Base-by-base conservation (phyloP, 2,888 invertebrate genomes). In the Xestia xanthographa region DNA sequence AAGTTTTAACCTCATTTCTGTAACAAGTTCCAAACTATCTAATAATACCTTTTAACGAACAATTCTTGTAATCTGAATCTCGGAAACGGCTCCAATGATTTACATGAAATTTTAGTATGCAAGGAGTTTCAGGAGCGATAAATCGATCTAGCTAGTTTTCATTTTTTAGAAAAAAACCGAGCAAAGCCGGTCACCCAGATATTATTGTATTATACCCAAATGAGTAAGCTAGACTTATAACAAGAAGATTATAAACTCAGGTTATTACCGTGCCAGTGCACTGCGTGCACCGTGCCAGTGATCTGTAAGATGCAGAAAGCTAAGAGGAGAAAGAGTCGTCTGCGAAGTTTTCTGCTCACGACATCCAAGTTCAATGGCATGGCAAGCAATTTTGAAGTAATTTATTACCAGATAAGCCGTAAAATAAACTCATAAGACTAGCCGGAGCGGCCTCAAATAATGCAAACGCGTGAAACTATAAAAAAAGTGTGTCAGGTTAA, bases 401-500 rank as follows among this genome's bases (percentile, higher is more conserved):
- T 38, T 48, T 3, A 34, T 56, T 14, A 17, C 22, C 11, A 45
- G 22, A 60, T 63, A 43, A 75, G 8, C n/a, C n/a, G 2, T 62
- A 6, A 2, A 65, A 68, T 29, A 26, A 56, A 62, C 8, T 29
- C n/a, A n/a, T 22, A 63, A 20, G 34, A 34, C 43, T 45, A 62
- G 12, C 12, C 14, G 48, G 11, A 50, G 62, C 11, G 29, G 5
- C 20, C n/a, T 70, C 43, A 72, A 70, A 75, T 70, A 79, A 67
- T 68, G 34, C 29, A 66, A 66, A 73, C 48, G 56, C 20, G n/a
- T 58, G 29, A 22, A 80, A 76, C 50, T 43, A 58, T 66, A 65
- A 73, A 22, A 80, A 77, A 84, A 79, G 56, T 72, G 45, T 72
- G 50, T 74, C 66, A 76, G 50, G 66, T 56, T 62, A 58, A 75